Conservation (phyloP, 2,797 vertebrate species). For the Megaceryle alcyon region DNA sequence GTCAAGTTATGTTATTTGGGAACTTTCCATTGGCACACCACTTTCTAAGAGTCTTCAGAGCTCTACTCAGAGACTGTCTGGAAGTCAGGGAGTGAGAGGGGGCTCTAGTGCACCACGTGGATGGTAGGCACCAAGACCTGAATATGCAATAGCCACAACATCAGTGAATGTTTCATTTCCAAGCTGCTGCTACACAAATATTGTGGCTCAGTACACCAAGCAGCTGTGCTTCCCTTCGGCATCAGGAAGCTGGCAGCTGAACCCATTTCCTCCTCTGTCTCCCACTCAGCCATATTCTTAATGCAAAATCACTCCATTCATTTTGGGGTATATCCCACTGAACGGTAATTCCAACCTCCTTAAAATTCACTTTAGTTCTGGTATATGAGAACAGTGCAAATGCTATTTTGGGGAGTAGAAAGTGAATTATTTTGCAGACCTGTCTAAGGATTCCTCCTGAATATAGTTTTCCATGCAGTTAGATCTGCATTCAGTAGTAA, state of each 20-base stretch:
- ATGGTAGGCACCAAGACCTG: neutral
- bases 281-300: neutral
- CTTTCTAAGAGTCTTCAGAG: neutral
- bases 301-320: slow-evolving; percentile 9
- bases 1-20: neutral
- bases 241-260: slow-evolving; percentile 44
- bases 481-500: neutral
- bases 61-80: neutral
- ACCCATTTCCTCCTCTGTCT: slow-evolving; percentile 12
- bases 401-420: slow-evolving; percentile 18
- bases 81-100: neutral
- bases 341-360: slow-evolving; percentile 51
- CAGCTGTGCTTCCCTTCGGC: slow-evolving; percentile 27
- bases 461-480: neutral
- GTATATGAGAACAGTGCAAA: neutral
- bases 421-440: slow-evolving; percentile 24
- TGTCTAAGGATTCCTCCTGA: neutral
- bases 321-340: slow-evolving; percentile 8
- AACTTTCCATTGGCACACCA: neutral
- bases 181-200: neutral
- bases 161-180: neutral
- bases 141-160: neutral
- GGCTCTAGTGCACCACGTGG: rapidly evolving
- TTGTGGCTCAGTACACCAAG: neutral
- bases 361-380: slow-evolving; percentile 54